Base-by-base conservation (phyloP, 2,113 vertebrate species). In the Etheostoma cragini region DNA sequence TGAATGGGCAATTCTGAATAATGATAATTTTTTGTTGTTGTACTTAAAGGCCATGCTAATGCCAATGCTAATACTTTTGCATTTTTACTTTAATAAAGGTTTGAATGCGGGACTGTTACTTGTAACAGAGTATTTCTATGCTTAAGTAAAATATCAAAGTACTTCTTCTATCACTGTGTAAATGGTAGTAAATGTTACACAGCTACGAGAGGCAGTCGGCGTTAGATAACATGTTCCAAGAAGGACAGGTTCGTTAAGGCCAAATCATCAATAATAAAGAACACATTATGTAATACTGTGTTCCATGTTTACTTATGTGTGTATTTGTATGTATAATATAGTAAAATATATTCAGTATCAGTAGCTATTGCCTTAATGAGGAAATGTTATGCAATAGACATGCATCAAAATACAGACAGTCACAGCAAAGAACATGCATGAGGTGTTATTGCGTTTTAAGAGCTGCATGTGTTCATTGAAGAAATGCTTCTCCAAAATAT, bases 381-480 rank as follows among this genome's bases (percentile, higher is more conserved):
- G 75, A 70, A 75, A 87, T 46, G 14, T 47, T 15, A 62, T 38
- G 68, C 42, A 84, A 72, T 1, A 21, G 22, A 52, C 12, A 10
- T 45, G 14, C 38, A 24, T 42, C 30, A 64, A 61, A 26, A 78
- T 45, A 1, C 24, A 52, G 49, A 6, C 53, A 67, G 11, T 21
- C 26, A 21, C 50, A 57, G 26, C 71, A 38, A 60, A 65, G 14
- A 78, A 19, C 15, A 15, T 19, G 3, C 45, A 62, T 30, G 30
- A 30, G 45, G 21, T 4, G 21, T 33, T 42, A 24, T 1, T 35
- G 49, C 35, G 57, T 35, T 77, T 66, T 12, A 22, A 35, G 45
- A 30, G 21, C 56, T 38, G 3, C 10, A 26, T 50, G 33, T 67
- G 53, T 53, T 33, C 58, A 58, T 30, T 33, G 49, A 16, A 11